Conservation (phyloP, 2,113 vertebrate species). For the Tachysurus fulvidraco region DNA sequence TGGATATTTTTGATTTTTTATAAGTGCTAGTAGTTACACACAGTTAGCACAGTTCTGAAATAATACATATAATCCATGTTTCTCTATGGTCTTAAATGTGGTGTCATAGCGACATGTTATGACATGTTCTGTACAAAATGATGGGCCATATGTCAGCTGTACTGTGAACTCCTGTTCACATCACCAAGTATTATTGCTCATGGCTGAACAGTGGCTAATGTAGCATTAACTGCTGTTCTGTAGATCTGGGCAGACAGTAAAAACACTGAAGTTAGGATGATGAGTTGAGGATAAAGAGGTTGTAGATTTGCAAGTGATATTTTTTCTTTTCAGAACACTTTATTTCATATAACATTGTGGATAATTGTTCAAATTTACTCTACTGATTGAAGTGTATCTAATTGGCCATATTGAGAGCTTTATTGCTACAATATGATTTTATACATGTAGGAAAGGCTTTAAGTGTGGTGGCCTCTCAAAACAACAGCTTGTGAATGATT, state of each 20-base stretch:
- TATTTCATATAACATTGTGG: background rate
- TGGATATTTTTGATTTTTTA: background rate
- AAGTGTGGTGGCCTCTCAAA: background rate
- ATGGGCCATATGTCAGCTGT: slow-evolving; percentile 36
- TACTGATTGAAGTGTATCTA: background rate
- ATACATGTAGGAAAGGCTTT: slow-evolving; percentile 3
- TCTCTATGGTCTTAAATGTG: slow-evolving; percentile 40
- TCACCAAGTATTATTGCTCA: slow-evolving; percentile 57
- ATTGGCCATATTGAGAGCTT: no score
- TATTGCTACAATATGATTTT: background rate
- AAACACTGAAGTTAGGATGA: slow-evolving; percentile 56
- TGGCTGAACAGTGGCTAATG: slow-evolving; percentile 61
- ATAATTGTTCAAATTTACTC: background rate
- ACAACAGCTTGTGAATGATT: background rate
- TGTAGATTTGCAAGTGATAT: background rate
- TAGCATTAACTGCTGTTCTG: slow-evolving; percentile 62
- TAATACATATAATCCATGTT: background rate
- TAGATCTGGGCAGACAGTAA: slow-evolving; percentile 59
- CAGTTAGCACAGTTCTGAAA: background rate
- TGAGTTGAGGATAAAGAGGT: background rate
- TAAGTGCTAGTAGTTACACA: background rate
- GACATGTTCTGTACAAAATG: slow-evolving; percentile 23
- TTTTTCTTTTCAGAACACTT: background rate
- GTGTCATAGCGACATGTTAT: slow-evolving; percentile 58
- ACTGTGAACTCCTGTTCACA: slow-evolving; percentile 46